These are phyloP conservation scores for Muscina levida DNA, from an alignment of 2,888 invertebrate genomes.

Conservation along the genomic window DNA sequence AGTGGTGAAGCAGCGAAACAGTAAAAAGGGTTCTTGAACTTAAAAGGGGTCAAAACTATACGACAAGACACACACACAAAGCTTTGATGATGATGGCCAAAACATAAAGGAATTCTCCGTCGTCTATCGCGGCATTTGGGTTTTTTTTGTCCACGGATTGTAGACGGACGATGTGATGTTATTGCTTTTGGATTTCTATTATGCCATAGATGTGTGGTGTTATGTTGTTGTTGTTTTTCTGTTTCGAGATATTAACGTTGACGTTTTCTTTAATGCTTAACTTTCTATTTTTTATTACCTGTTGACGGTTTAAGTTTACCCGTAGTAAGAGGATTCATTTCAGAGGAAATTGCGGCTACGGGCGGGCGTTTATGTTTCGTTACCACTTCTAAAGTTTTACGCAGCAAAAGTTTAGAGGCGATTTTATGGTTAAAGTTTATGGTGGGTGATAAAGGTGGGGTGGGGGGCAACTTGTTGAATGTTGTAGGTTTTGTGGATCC, in stretches of 20 bases:
- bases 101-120: constrained; percentile 42
- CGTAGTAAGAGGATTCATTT: constrained; percentile 46
- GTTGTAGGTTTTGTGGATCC: background rate
- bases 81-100: constrained; percentile 46
- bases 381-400: background rate
- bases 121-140: background rate
- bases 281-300: constrained; percentile 61
- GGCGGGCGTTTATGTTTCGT: background rate
- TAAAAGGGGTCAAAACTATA: constrained; percentile 76
- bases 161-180: no score
- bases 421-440: background rate
- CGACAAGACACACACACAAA: constrained; percentile 11
- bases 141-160: background rate
- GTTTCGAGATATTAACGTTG: constrained; percentile 30
- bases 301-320: constrained; percentile 14
- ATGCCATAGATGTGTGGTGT: no score
- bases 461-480: background rate
- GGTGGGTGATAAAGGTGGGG: background rate
- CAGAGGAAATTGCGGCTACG: background rate
- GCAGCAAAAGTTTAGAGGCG: no score
- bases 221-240: constrained; percentile 1
- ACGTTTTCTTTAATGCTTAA: constrained; percentile 42
- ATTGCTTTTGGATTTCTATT: no score
- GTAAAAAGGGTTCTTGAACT: constrained; percentile 78
- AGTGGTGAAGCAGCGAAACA: constrained; percentile 60